Percentiles rank a stretch among this genome's conserved stretches.
phyloP scores from a whole-genome alignment of 2,113 vertebrate species.

The Pseudopipra pipra region DNA sequence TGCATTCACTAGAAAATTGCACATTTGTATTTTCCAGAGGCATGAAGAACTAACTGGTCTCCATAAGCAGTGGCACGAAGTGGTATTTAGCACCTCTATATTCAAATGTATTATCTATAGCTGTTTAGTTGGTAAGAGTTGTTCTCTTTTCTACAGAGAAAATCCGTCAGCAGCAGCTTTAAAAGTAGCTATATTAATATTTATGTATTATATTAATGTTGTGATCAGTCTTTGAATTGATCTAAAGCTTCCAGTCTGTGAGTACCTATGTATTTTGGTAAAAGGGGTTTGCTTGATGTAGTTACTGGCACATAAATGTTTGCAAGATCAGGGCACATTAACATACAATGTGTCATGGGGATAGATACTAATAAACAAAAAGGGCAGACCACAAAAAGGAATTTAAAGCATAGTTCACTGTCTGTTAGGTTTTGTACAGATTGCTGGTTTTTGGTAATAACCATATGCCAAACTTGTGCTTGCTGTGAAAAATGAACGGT shows the following conservation, averaged over 20 bases:
- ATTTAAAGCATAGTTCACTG: background rate
- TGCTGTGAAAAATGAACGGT: background rate
- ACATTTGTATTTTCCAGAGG: background rate
- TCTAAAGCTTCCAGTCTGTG: background rate
- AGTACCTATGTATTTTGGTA: background rate
- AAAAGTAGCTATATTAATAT: background rate
- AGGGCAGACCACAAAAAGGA: background rate
- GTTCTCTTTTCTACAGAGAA: background rate
- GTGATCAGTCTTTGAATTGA: background rate
- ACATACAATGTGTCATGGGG: background rate
- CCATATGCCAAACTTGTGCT: background rate
- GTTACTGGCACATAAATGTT: background rate
- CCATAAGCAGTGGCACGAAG: background rate
- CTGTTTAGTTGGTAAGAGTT: background rate
- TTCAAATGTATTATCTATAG: background rate
- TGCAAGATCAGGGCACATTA: background rate
- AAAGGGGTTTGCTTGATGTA: background rate
- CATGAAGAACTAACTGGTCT: background rate
- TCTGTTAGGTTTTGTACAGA: background rate
- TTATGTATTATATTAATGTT: background rate
- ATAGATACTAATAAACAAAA: background rate
- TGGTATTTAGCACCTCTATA: background rate
- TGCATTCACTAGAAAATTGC: background rate
- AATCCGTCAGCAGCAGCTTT: background rate
- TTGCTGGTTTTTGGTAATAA: background rate